Evolutionary conservation across 2,888 invertebrate species (phyloP), one percentile per base, ranked within the genome.

Genomic region (Noctua janthe): DNA sequence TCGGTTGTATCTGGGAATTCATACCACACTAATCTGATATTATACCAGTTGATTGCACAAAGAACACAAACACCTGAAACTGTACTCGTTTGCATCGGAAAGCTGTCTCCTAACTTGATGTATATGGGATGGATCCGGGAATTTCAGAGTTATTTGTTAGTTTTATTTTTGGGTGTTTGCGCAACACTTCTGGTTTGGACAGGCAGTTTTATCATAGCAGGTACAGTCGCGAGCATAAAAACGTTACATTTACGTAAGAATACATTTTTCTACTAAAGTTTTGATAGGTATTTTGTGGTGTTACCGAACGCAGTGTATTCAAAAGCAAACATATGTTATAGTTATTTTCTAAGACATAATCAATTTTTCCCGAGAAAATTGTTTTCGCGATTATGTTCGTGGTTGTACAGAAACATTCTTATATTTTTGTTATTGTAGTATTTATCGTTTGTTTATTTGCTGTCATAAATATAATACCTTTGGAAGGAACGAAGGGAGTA

Each of bases 31-130:
- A 29, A 29, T 29, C 29, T 29, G 29, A 29, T 29, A 29, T 29
- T 29, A 54, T 70, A n/a, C 70, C 74, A 51, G 86, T 74, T 90
- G 91, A 90, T 90, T 90, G 90, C 74, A 89, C 91, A 90, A 89
- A 90, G 88, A 83, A 82, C 84, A 82, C 74, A 85, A 83, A 80
- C 74, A 80, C 82, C 84, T 85, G 81, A 80, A 83, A 78, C 78
- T 78, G 43, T 76, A 56, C 69, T 82, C 49, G 78, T 90, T 89
- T 83, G 85, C 82, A 87, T 82, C 71, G 66, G 74, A 87, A 83
- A 85, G 74, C 81, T 76, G 59, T 76, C 74, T 62, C 80, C 78
- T 82, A 84, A 80, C 81, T 71, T 80, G 76, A 79, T 78, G 49
- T 72, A 78, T 76, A 43, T 29, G 66, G 43, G 35, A 76, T 70